Conservation (phyloP, 2,113 vertebrate genomes). For the Chionis minor region DNA sequence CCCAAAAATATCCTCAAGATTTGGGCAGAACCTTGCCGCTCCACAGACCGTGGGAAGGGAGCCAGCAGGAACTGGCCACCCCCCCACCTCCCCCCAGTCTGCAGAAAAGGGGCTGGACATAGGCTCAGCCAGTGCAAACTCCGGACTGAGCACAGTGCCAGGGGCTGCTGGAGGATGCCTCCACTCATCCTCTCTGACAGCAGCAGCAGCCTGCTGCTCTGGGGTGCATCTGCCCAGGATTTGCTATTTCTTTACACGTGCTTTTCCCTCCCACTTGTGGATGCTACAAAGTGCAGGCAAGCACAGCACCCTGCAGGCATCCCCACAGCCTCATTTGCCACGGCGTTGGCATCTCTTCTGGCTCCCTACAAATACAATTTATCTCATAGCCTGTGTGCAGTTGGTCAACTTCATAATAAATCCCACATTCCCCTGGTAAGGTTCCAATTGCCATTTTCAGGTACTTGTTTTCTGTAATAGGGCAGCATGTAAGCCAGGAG, state of each 20-base stretch:
- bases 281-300: background rate
- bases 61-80: background rate
- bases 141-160: too few species aligned
- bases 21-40: background rate
- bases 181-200: rapidly evolving
- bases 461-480: background rate
- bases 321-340: background rate
- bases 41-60: rapidly evolving
- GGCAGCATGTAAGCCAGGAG: background rate
- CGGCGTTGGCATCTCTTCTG: background rate
- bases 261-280: background rate
- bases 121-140: background rate
- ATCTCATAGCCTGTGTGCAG: background rate
- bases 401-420: background rate
- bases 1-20: background rate
- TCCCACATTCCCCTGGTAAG: background rate
- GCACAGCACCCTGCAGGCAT: background rate
- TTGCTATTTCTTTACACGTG: rapidly evolving
- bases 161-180: background rate
- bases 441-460: background rate
- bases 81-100: background rate
- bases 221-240: background rate
- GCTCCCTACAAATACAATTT: background rate
- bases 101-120: background rate
- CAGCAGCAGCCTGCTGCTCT: background rate